Evolutionary conservation across 1,140 invertebrate species (phyloP).

Genomic region (Coptotermes formosanus): DNA sequence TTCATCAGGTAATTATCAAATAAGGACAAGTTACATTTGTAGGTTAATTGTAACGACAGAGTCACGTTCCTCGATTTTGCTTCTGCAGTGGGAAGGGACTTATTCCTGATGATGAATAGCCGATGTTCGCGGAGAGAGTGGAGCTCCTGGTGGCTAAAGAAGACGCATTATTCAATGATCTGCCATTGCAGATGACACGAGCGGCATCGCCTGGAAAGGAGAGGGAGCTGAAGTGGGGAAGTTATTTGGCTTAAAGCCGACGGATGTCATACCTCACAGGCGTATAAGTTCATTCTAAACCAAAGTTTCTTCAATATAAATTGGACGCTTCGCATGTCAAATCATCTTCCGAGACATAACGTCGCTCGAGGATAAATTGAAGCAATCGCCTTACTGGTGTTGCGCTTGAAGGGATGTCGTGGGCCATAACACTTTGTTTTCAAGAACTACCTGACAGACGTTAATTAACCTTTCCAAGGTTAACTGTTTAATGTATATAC

Average conservation of each 20-base stretch:
- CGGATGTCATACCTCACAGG: neutral
- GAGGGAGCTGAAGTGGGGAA: neutral
- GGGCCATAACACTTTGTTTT: too few species aligned
- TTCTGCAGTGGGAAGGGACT: neutral
- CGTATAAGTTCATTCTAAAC: slow-evolving; percentile 9
- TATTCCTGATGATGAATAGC: neutral
- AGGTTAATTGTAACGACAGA: too few species aligned
- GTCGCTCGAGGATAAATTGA: neutral
- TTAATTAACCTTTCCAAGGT: too few species aligned
- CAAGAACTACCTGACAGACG: too few species aligned
- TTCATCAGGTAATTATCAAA: too few species aligned
- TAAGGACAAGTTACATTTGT: too few species aligned
- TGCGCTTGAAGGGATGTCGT: neutral
- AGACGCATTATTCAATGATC: slow-evolving; percentile 16
- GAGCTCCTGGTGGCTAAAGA: neutral
- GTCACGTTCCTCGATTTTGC: neutral
- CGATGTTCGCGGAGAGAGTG: neutral
- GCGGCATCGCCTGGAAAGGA: neutral
- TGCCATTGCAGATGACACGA: neutral
- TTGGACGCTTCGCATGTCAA: neutral
- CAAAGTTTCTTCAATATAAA: neutral
- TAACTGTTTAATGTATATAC: too few species aligned
- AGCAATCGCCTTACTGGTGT: neutral
- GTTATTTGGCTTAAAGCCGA: neutral
- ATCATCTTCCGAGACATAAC: neutral